Percentiles rank a stretch among this genome's conserved stretches.
These are phyloP conservation scores for Esox lucius DNA, from an alignment of 2,797 vertebrate species.

Conservation along the genomic window DNA sequence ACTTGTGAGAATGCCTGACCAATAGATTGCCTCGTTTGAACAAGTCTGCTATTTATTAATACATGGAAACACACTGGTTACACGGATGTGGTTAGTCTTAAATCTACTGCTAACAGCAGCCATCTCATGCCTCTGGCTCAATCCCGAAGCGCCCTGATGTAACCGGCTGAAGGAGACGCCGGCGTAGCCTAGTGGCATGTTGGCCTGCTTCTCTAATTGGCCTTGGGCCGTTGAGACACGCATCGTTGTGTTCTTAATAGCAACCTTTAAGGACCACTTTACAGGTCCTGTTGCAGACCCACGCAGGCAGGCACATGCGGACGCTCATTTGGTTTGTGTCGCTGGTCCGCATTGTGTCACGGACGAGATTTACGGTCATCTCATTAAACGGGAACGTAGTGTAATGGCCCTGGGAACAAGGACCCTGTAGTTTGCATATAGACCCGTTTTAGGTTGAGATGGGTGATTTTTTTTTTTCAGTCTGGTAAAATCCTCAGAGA, in stretches of 20 bases:
- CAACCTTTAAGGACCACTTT: slow-evolving; percentile 29
- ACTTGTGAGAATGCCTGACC: no score
- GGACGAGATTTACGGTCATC: neutral
- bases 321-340: slow-evolving; percentile 11
- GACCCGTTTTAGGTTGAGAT: neutral
- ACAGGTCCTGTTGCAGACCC: neutral
- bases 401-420: neutral
- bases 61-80: no score
- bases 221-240: slow-evolving; percentile 25
- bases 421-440: neutral
- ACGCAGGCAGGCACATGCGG: neutral
- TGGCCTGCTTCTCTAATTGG: slow-evolving; percentile 31
- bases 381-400: neutral
- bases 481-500: no score
- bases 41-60: no score
- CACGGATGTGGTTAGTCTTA: no score
- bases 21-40: no score
- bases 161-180: neutral
- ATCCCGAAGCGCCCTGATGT: neutral
- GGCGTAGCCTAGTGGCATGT: slow-evolving; percentile 5
- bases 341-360: neutral
- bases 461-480: neutral
- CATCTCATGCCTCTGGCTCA: no score
- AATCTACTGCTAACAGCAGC: no score
- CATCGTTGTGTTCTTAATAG: slow-evolving; percentile 34